Conservation (phyloP, 2,797 vertebrate genomes). For the Geotria australis region DNA sequence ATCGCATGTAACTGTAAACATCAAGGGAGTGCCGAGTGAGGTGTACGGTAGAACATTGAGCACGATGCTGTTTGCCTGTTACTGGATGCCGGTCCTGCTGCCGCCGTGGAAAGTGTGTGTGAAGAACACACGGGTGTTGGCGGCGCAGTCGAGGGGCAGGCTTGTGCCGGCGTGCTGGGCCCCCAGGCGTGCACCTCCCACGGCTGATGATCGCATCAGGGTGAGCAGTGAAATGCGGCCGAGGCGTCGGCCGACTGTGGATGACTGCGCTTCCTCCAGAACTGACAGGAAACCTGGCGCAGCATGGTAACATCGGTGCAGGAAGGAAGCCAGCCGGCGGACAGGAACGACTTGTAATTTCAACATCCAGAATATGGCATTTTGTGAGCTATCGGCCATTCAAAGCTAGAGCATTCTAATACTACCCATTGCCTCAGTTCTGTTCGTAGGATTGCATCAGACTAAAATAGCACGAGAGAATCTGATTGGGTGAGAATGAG, state of each 20-base stretch:
- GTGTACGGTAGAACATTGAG: too few species aligned
- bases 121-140: slow-evolving; percentile 32
- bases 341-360: neutral
- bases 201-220: slow-evolving; percentile 28
- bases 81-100: neutral
- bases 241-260: slow-evolving; percentile 10
- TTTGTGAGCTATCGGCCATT: too few species aligned
- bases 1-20: too few species aligned
- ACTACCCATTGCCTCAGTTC: too few species aligned
- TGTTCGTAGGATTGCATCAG: too few species aligned
- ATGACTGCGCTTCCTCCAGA: slow-evolving; percentile 10
- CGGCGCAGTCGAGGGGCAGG: slow-evolving; percentile 22
- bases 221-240: slow-evolving; percentile 34
- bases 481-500: too few species aligned
- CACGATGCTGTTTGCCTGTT: too few species aligned
- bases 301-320: neutral
- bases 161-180: slow-evolving; percentile 13
- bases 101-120: slow-evolving; percentile 12
- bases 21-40: too few species aligned
- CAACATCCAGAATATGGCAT: neutral
- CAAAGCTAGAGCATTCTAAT: too few species aligned
- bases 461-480: too few species aligned
- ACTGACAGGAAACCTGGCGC: slow-evolving; percentile 30
- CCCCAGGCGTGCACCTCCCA: slow-evolving; percentile 39
- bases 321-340: neutral